These are phyloP conservation scores for Apostichopus japonicus DNA, from an alignment of 35 echinoderm and acorn worm species.

Conservation along the genomic window DNA sequence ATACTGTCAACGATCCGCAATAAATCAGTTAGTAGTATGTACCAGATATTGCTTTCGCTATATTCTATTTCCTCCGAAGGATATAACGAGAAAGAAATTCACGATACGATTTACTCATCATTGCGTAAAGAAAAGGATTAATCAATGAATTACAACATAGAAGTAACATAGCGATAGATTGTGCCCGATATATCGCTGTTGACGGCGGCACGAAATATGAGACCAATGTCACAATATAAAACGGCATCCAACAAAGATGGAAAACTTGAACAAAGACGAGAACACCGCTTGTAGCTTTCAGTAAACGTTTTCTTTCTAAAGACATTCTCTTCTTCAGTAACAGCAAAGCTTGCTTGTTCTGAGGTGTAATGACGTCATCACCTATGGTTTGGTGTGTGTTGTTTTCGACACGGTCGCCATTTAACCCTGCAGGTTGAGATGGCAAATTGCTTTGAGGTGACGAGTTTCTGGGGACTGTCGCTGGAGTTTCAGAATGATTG, in stretches of 20 bases:
- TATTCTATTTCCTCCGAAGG: neutral
- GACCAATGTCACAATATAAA: neutral
- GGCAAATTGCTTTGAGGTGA: neutral
- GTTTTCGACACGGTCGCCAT: neutral
- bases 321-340: conserved; percentile 1
- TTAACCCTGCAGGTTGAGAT: neutral
- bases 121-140: conserved; percentile 27
- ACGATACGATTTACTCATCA: conserved; percentile 37
- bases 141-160: conserved; percentile 25
- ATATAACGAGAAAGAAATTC: conserved; percentile 24
- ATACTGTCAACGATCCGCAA: neutral
- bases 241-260: conserved; percentile 33
- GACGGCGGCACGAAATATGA: neutral
- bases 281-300: neutral
- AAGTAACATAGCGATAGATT: neutral
- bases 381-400: neutral
- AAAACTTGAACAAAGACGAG: conserved; percentile 22
- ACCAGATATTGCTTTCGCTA: too few species aligned
- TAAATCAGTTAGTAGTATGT: too few species aligned
- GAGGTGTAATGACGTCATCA: neutral
- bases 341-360: neutral
- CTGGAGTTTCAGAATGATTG: too few species aligned
- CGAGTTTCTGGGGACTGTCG: too few species aligned
- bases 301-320: neutral
- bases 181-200: neutral